Evolutionary conservation across 2,797 vertebrate genomes (phyloP).

Genomic region (Triplophysa yarkandensis): DNA sequence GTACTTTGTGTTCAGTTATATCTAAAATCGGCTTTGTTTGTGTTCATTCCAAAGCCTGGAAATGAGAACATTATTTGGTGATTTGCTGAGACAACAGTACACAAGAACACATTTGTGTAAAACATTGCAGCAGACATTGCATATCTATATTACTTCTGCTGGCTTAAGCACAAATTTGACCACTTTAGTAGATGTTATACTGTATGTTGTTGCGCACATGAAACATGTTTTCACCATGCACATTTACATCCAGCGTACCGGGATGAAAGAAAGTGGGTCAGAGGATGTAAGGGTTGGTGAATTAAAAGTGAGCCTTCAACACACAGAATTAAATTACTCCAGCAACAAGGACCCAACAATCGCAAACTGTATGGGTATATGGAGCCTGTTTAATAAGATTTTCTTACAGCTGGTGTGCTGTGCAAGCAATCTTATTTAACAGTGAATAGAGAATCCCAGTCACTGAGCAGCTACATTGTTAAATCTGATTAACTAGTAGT

Average conservation of each 20-base stretch:
- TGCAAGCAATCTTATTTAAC: slow-evolving; percentile 23
- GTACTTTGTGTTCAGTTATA: not conserved
- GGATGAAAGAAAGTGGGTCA: slow-evolving; percentile 51
- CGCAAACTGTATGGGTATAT: slow-evolving; percentile 50
- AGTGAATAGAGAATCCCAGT: slow-evolving; percentile 53
- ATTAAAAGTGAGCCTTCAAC: slow-evolving; percentile 62
- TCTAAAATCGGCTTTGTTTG: not conserved
- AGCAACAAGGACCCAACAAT: slow-evolving; percentile 57
- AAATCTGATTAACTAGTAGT: not conserved
- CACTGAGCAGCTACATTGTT: slow-evolving; percentile 54
- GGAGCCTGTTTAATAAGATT: slow-evolving; percentile 40
- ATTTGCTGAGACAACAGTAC: not conserved
- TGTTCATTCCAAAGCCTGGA: slow-evolving; percentile 12
- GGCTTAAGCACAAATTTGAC: not conserved
- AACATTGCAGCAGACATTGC: not conserved
- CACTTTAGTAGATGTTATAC: slow-evolving; percentile 8
- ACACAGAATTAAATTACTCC: slow-evolving; percentile 63
- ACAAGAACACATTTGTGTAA: not conserved
- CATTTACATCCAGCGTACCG: slow-evolving; percentile 10
- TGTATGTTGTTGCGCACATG: not conserved
- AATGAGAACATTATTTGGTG: not conserved
- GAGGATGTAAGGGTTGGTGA: slow-evolving; percentile 50
- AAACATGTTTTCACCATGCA: slow-evolving; percentile 11
- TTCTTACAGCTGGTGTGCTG: slow-evolving; percentile 19
- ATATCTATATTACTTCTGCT: not conserved